These are phyloP conservation scores for Drosophila asahinai DNA, from an alignment of 1,140 invertebrate genomes.

Conservation along the genomic window DNA sequence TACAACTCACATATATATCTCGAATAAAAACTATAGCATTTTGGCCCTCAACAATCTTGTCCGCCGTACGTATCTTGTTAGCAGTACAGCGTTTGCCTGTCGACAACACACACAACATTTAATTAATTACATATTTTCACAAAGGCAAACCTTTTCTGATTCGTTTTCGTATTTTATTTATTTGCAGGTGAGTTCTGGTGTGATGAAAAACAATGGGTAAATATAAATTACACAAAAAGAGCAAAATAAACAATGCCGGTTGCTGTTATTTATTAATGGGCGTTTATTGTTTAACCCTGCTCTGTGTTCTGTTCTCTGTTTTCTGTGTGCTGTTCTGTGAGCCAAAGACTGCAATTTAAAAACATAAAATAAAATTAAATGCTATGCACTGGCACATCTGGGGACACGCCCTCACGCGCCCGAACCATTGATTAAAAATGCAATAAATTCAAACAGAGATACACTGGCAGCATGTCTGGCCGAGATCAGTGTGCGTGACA, in stretches of 20 bases:
- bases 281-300: constrained; percentile 38
- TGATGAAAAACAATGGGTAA: constrained; percentile 48
- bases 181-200: constrained; percentile 52
- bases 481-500: constrained; percentile 24
- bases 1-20: background rate
- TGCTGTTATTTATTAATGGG: constrained; percentile 54
- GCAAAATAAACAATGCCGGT: constrained; percentile 38
- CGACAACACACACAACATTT: constrained; percentile 28
- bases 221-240: constrained; percentile 24
- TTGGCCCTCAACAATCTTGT: background rate
- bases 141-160: constrained; percentile 31
- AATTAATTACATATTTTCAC: constrained; percentile 49
- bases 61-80: constrained; percentile 21
- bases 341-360: constrained; percentile 14
- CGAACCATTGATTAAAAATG: constrained; percentile 47
- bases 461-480: constrained; percentile 2
- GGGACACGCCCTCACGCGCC: constrained; percentile 12
- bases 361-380: constrained; percentile 17
- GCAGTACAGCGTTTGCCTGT: constrained; percentile 1
- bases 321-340: background rate
- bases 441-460: constrained; percentile 42
- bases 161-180: constrained; percentile 27
- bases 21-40: background rate
- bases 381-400: constrained; percentile 1
- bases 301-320: background rate